Conservation (phyloP, 2,797 vertebrate genomes). For the Helicolenus hilgendorfi region DNA sequence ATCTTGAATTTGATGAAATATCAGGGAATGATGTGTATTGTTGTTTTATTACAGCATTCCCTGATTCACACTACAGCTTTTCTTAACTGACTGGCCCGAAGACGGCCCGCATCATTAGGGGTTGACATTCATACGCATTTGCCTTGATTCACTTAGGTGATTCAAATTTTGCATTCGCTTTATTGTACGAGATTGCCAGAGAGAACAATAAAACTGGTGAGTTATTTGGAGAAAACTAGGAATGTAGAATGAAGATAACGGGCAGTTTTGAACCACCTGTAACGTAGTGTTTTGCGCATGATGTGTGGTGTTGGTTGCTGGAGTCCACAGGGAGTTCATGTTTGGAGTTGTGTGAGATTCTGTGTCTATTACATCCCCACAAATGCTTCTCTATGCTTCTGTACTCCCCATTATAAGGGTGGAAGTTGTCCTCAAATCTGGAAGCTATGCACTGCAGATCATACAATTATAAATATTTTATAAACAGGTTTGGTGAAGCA, state of each 20-base stretch:
- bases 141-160: neutral
- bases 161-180: neutral
- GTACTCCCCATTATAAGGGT: neutral
- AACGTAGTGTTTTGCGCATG: neutral
- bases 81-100: neutral
- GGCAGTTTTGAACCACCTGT: neutral
- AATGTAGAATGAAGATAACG: neutral
- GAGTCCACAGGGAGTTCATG: neutral
- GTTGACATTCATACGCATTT: neutral
- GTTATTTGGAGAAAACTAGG: neutral
- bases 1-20: neutral
- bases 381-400: neutral
- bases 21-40: neutral
- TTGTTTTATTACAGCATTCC: neutral
- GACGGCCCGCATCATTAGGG: neutral
- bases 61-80: neutral
- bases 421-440: neutral
- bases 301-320: neutral
- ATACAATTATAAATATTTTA: neutral
- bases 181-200: neutral
- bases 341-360: neutral
- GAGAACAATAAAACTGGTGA: neutral
- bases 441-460: neutral
- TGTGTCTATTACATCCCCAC: neutral
- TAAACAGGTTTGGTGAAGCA: neutral